Evolutionary conservation across 1,140 invertebrate genomes (phyloP), one percentile per base, ranked within the genome.

Genomic region (Trissolcus basalis): DNA sequence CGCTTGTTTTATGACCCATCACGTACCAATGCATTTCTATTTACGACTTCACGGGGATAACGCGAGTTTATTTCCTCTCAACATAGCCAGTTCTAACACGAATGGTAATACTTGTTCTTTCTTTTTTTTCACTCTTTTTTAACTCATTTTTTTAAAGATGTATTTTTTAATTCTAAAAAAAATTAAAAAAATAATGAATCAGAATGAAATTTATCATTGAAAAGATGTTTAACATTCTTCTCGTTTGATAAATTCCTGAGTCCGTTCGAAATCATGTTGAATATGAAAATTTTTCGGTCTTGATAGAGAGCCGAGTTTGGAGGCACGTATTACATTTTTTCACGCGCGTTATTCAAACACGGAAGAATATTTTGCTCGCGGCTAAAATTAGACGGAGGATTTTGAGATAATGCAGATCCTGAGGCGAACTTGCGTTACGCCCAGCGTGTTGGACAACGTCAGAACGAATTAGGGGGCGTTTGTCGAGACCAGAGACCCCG

Each of bases 331-430:
- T 35, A 64, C 74, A 80, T 80, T 77, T 72, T 82, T 72, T 79
- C 78, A 82, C 80, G 79, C 63, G 32, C 55, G 45, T 44, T 76
- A 81, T 82, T n/a, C n/a, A 35, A 64, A 64, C 19, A 32, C 44
- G 67, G 68, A 27, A 27, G 19, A 27, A 27, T 27, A 27, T 27
- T 3, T 27, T 27, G 19, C 19, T 27, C 19, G 12, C 9, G 19
- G 12, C 27, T 61, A 61, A 44, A 61, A 43, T 61, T 61, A 61
- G 49, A 36, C 54, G 27, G 1, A 61, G 16, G 10, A 53, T 4
- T 13, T n/a, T 48, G 60, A 64, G 19, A 64, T 48, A 48, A 48
- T n/a, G 16, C 60, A 64, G 51, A 54, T 39, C 32, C 35, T 39
- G 43, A 27, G 2, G 19, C 19, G 19, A 27, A 27, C 19, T 6